A percentile compares a stretch with the other conserved stretches of the same genome.
phyloP scores from a whole-genome alignment of 2,888 invertebrate genomes.

The Cheilosia grossa region DNA sequence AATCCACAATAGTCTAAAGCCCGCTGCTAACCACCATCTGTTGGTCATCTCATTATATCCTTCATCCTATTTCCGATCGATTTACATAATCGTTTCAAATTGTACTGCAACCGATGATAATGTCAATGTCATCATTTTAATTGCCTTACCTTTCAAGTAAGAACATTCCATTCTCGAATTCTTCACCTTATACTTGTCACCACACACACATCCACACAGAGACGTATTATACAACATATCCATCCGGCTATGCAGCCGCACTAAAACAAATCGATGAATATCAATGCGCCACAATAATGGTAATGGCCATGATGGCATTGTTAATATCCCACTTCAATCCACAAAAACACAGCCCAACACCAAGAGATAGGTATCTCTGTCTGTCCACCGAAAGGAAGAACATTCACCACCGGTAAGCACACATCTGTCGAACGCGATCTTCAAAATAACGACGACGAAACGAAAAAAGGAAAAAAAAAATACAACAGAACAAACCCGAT shows the following conservation, averaged over 20 bases:
- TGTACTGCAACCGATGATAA: constrained; percentile 4
- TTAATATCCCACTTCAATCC: constrained; percentile 67
- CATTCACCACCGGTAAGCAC: constrained; percentile 54
- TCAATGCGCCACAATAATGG: constrained; percentile 68
- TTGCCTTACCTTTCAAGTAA: constrained; percentile 12
- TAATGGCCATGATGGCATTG: constrained; percentile 65
- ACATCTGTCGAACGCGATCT: constrained; percentile 71
- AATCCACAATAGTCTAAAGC: too few species aligned
- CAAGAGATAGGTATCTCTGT: constrained; percentile 39
- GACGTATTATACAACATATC: constrained; percentile 29
- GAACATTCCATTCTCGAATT: constrained; percentile 50
- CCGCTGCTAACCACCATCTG: too few species aligned
- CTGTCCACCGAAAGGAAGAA: constrained; percentile 12
- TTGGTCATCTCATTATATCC: neutral
- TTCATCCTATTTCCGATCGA: neutral
- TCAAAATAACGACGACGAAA: constrained; percentile 34
- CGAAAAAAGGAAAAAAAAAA: neutral
- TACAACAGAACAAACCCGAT: constrained; percentile 6
- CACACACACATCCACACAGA: constrained; percentile 29
- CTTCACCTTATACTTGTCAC: constrained; percentile 26
- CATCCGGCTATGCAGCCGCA: constrained; percentile 35
- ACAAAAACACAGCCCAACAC: constrained; percentile 52
- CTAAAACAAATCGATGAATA: constrained; percentile 69
- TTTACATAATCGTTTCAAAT: constrained; percentile 6
- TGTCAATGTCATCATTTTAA: constrained; percentile 49